Conservation (phyloP, 2,797 vertebrate genomes). For the Gambelia wislizenii region DNA sequence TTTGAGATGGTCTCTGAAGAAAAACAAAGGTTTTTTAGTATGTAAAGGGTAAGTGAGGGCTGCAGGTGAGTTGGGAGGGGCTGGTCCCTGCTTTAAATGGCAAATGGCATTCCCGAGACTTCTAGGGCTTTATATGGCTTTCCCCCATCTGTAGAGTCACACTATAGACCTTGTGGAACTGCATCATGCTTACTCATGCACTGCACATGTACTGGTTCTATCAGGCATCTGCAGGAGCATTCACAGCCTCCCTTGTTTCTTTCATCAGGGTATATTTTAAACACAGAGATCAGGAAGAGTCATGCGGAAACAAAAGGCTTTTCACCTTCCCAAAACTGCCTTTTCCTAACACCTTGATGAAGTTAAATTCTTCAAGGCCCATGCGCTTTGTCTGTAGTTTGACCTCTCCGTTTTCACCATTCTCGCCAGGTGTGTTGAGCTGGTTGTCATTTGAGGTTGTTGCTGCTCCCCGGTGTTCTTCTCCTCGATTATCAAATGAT, state of each 20-base stretch:
- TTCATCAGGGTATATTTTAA: neutral
- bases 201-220: neutral
- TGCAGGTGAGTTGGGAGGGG: neutral
- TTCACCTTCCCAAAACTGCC: constrained; percentile 97
- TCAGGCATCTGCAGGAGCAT: neutral
- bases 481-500: constrained; percentile 92
- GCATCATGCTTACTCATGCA: neutral
- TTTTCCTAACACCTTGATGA: constrained; percentile 98
- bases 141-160: too few species aligned
- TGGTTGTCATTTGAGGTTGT: constrained; percentile 80
- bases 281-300: neutral
- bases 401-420: constrained; percentile 88
- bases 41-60: neutral
- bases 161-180: too few species aligned
- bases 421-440: constrained; percentile 79
- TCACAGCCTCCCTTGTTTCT: neutral
- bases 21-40: too few species aligned
- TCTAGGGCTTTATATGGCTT: too few species aligned
- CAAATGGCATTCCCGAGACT: too few species aligned
- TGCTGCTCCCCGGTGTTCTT: constrained; percentile 84
- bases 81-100: too few species aligned
- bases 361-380: constrained; percentile 90
- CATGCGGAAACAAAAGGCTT: neutral
- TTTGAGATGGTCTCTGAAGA: too few species aligned
- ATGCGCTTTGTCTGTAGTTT: constrained; percentile 89